Percentiles rank a stretch among this genome's conserved stretches.
phyloP scores from a whole-genome alignment of 37 sponge, comb jelly and placozoan species.

The Corticium candelabrum region DNA sequence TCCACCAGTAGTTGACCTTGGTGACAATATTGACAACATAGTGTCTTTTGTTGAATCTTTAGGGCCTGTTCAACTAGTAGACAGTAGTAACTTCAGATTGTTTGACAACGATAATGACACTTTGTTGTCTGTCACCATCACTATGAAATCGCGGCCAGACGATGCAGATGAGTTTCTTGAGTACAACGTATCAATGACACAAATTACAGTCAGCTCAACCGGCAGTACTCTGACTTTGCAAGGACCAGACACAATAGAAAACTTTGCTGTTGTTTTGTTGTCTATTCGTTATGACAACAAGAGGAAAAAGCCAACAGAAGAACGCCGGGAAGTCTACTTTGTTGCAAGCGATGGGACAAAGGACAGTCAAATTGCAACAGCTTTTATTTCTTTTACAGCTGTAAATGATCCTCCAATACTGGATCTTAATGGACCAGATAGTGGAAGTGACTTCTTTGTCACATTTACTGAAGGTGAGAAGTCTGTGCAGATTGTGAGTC shows the following conservation, averaged over 20 bases:
- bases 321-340: slow-evolving; percentile 11
- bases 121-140: background rate
- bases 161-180: background rate
- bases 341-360: slow-evolving; percentile 3
- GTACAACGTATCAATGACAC: background rate
- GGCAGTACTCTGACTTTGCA: slow-evolving; percentile 8
- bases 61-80: background rate
- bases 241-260: slow-evolving; percentile 8
- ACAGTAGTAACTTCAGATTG: background rate
- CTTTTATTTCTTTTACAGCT: slow-evolving; percentile 25
- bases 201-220: background rate
- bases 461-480: slow-evolving; percentile 30
- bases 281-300: background rate
- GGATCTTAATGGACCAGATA: slow-evolving; percentile 45
- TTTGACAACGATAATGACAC: background rate
- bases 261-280: slow-evolving; percentile 13
- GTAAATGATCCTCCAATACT: slow-evolving; percentile 50
- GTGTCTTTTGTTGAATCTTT: background rate
- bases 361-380: slow-evolving; percentile 16
- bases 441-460: slow-evolving; percentile 9
- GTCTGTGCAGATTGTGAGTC: slow-evolving; percentile 7
- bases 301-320: background rate
- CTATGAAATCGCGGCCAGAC: background rate
- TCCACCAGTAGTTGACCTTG: slow-evolving; percentile 29
- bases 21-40: background rate